phyloP scores from a whole-genome alignment of 2,888 invertebrate genomes.

The Eilema depressum region DNA sequence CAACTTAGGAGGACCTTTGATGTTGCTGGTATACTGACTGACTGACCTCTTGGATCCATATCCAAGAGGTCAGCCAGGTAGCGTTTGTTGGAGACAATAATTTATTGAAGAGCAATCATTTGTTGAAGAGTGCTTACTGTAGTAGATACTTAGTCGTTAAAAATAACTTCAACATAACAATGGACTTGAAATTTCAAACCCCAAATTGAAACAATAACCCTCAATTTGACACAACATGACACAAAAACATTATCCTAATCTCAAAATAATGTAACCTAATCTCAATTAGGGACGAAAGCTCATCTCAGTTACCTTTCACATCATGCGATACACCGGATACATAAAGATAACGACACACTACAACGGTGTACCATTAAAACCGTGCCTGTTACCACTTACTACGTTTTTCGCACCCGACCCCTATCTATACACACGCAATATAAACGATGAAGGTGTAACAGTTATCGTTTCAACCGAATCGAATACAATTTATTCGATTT shows the following conservation, averaged over 20 bases:
- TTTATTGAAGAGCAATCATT: no score
- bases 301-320: conserved; percentile 34
- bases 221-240: not conserved
- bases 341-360: conserved; percentile 51
- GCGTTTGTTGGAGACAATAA: no score
- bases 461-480: conserved; percentile 72
- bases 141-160: not conserved
- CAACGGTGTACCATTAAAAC: conserved; percentile 47
- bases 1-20: no score
- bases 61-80: no score
- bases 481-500: conserved; percentile 54
- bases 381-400: conserved; percentile 29
- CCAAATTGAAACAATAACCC: conserved; percentile 9
- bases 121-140: no score
- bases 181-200: not conserved
- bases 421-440: conserved; percentile 77
- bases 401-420: conserved; percentile 50
- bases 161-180: not conserved
- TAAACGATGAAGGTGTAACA: conserved; percentile 72
- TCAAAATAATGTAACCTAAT: conserved; percentile 19
- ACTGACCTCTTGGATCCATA: no score
- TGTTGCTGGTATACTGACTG: no score
- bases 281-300: conserved; percentile 28
- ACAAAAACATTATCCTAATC: conserved; percentile 22
- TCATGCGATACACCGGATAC: conserved; percentile 29